Base-by-base conservation (phyloP, 2,888 invertebrate genomes). In the Perizoma affinitatum region DNA sequence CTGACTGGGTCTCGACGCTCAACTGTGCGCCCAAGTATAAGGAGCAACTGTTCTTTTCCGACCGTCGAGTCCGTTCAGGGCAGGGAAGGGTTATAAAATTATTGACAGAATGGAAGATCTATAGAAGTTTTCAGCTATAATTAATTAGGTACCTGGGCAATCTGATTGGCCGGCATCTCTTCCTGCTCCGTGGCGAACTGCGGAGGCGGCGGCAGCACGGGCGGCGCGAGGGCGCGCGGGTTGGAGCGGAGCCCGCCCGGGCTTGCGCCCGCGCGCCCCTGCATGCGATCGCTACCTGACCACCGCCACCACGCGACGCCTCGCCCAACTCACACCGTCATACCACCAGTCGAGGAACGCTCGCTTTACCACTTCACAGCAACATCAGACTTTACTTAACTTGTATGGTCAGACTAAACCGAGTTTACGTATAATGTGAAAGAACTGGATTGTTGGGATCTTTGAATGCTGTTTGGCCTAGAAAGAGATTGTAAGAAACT, bases 141-240 rank as follows among this genome's bases (percentile, higher is more conserved):
- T 22, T 44, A 22, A 22, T 5, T 9, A 33, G 22, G 52, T 74
- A 92, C 92, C 92, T 91, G 92, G 66, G 92, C 92, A 66, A 92
- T 92, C 78, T 92, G 91, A 75, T 90, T 92, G 77, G 88, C 82
- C 58, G 91, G 90, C 92, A 92, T 92, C 72, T 91, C 92, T 84
- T 87, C 87, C 67, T 86, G 84, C 36, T 90, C 87, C 22, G 87
- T 80, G 66, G 90, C 88, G 73, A 90, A 90, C 83, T 90, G 89
- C 66, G 90, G 91, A 71, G 90, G 90, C 71, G 90, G 90, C 68
- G 89, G 90, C 76, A 90, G 77, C 66, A 90, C 90, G 59, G 90
- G 89, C 70, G 89, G 90, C 73, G 79, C 84, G 76, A 87, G 90
- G 88, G 90, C 90, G 89, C 91, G 90, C 88, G 88, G 88, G 87